phyloP scores from a whole-genome alignment of 1,140 invertebrate genomes.

The Protaetia brevitarsis region DNA sequence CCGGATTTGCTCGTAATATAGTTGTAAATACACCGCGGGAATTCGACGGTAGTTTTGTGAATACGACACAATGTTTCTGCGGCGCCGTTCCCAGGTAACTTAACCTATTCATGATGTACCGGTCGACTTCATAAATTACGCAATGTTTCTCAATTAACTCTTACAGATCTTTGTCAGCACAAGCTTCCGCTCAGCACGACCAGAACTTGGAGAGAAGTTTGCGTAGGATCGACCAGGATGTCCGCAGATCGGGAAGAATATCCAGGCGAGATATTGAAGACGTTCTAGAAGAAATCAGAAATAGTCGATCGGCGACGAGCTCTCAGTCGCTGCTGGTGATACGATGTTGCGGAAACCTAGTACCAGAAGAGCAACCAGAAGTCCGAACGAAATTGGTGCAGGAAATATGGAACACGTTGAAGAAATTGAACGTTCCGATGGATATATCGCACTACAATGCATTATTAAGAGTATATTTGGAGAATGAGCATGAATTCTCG shows the following conservation, averaged over 20 bases:
- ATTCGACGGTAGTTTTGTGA: conserved; percentile 51
- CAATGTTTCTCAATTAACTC: neutral
- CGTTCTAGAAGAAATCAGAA: conserved; percentile 66
- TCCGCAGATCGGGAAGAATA: conserved; percentile 64
- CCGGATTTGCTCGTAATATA: conserved; percentile 63
- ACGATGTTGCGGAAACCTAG: conserved; percentile 72
- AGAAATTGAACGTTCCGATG: conserved; percentile 69
- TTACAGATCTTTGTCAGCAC: conserved; percentile 43
- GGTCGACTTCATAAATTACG: neutral
- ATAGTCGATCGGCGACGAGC: conserved; percentile 63
- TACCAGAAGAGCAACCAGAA: conserved; percentile 72
- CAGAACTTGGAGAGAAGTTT: conserved; percentile 62
- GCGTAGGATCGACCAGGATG: conserved; percentile 66
- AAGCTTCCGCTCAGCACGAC: conserved; percentile 49
- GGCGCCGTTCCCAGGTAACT: conserved; percentile 52
- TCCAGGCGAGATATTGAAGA: conserved; percentile 69
- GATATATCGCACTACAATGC: conserved; percentile 86
- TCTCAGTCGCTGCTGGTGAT: conserved; percentile 73
- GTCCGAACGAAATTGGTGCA: conserved; percentile 68
- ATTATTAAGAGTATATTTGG: conserved; percentile 73
- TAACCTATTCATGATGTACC: neutral
- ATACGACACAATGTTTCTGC: conserved; percentile 50
- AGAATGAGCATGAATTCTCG: conserved; percentile 78
- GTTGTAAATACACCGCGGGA: conserved; percentile 58
- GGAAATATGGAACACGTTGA: conserved; percentile 73